These are phyloP conservation scores for Magallana ariakensis DNA, from an alignment of 1,140 invertebrate species.

Conservation along the genomic window DNA sequence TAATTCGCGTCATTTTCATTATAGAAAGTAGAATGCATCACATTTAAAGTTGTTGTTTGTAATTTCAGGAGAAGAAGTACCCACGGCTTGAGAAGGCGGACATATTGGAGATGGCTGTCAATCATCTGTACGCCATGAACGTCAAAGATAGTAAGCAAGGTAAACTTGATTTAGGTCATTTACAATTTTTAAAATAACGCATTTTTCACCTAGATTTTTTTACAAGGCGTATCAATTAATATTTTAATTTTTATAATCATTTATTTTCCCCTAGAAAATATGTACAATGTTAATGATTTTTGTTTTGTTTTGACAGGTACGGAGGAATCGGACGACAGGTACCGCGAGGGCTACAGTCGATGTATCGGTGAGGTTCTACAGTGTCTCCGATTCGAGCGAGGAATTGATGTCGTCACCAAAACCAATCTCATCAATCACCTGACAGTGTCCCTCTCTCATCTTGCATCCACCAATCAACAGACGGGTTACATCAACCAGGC, in stretches of 20 bases:
- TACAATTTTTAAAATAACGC: too few species aligned
- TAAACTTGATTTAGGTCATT: background rate
- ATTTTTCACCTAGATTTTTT: too few species aligned
- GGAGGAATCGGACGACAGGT: background rate
- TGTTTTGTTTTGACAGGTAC: background rate
- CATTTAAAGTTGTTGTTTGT: too few species aligned
- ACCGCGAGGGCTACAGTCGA: background rate
- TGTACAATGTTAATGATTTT: too few species aligned
- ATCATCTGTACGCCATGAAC: conserved; percentile 28
- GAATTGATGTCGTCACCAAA: background rate
- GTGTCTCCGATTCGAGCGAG: background rate
- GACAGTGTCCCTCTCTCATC: background rate
- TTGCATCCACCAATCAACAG: background rate
- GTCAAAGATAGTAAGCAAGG: background rate
- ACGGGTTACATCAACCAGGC: background rate
- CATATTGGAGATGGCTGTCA: conserved; percentile 32
- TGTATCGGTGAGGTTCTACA: conserved; percentile 1
- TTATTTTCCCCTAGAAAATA: too few species aligned
- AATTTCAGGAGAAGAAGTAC: conserved; percentile 39
- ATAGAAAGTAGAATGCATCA: too few species aligned
- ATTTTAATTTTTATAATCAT: too few species aligned
- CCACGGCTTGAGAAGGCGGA: conserved; percentile 33
- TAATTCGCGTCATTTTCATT: too few species aligned
- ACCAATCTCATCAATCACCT: conserved; percentile 19
- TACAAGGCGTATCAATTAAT: too few species aligned